These are phyloP conservation scores for Pseudois nayaur DNA, from an alignment of 2,113 vertebrate genomes.

Conservation along the genomic window DNA sequence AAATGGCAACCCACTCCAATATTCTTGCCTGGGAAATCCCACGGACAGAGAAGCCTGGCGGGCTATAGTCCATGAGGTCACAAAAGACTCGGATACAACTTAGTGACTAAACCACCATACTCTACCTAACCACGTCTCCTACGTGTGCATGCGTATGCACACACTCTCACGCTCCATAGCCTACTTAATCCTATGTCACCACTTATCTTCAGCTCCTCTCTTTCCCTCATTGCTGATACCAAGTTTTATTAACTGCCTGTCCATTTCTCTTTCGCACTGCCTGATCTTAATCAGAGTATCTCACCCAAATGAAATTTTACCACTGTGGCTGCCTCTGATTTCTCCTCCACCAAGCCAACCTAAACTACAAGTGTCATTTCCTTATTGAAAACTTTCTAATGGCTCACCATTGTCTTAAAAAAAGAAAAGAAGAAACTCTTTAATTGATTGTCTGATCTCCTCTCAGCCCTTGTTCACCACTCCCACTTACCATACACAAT, in stretches of 20 bases:
- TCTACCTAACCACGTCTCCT: background rate
- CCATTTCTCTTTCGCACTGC: background rate
- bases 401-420: background rate
- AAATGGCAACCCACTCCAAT: background rate
- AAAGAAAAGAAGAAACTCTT: background rate
- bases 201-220: background rate
- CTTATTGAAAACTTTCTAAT: background rate
- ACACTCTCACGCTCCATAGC: background rate
- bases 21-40: too few relatives aligned
- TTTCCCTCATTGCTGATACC: background rate
- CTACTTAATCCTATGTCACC: background rate
- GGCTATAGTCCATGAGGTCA: background rate
- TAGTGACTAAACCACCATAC: background rate
- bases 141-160: fast-evolving
- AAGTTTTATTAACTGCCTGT: background rate
- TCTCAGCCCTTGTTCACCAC: background rate
- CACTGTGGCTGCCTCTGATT: background rate
- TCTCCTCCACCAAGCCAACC: background rate
- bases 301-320: background rate
- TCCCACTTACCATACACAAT: background rate
- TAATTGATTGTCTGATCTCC: too few relatives aligned
- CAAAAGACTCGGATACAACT: background rate
- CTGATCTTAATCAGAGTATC: background rate
- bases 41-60: too few relatives aligned
- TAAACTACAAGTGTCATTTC: background rate